Conservation (phyloP, 2,888 invertebrate genomes). For the Tachina fera region DNA sequence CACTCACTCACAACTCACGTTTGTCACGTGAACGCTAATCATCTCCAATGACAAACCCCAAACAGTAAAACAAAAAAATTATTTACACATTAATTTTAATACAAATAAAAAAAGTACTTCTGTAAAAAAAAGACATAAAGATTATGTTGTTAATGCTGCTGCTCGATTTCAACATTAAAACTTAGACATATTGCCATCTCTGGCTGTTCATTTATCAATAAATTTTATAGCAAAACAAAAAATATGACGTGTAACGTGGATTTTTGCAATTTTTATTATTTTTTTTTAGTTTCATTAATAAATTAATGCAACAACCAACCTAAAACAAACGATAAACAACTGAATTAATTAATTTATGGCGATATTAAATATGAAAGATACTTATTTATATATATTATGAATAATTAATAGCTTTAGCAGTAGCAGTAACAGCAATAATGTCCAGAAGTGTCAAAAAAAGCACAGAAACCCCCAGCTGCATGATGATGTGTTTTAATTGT, state of each 20-base stretch:
- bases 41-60: neutral
- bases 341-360: conserved; percentile 41
- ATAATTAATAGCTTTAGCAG: conserved; percentile 35
- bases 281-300: neutral
- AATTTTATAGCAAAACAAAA: conserved; percentile 16
- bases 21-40: too few species aligned
- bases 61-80: neutral
- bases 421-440: neutral
- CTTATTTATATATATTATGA: conserved; percentile 18
- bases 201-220: conserved; percentile 11
- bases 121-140: neutral
- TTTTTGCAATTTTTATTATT: conserved; percentile 29
- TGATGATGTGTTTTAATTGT: conserved; percentile 32
- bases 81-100: conserved; percentile 1
- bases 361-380: conserved; percentile 40
- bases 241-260: conserved; percentile 23
- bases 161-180: conserved; percentile 15
- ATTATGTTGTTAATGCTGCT: neutral
- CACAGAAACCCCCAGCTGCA: too few species aligned
- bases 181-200: conserved; percentile 15
- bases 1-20: too few species aligned
- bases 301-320: conserved; percentile 39
- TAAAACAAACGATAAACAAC: conserved; percentile 30
- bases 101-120: neutral
- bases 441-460: neutral